These are phyloP conservation scores for Capitella teleta DNA, from an alignment of 1,140 invertebrate species.

Conservation along the genomic window DNA sequence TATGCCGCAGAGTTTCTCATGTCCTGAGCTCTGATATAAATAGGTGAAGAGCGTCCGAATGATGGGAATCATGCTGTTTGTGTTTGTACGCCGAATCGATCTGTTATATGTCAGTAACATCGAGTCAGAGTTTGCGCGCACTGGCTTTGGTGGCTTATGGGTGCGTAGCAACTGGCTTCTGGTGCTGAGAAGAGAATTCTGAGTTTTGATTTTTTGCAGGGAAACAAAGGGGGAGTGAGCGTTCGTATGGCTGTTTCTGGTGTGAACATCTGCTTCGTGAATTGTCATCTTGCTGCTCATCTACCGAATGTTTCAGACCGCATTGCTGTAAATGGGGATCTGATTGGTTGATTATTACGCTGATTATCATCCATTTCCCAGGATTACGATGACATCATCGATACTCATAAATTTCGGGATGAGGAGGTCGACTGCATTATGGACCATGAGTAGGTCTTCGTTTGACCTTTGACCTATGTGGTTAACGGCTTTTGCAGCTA, in stretches of 20 bases:
- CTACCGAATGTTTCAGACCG: no score
- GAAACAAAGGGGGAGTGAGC: conserved; percentile 87
- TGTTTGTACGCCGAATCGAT: conserved; percentile 67
- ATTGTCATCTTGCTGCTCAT: conserved; percentile 78
- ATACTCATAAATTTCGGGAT: conserved; percentile 43
- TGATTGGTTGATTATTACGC: no score
- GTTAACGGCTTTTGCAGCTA: conserved; percentile 35
- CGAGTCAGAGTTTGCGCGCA: conserved; percentile 71
- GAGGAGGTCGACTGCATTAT: conserved; percentile 60
- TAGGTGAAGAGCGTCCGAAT: conserved; percentile 20
- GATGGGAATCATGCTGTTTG: conserved; percentile 52
- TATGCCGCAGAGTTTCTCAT: no score
- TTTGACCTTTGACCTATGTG: neutral
- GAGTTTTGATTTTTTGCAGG: conserved; percentile 49
- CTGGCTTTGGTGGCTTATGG: conserved; percentile 81
- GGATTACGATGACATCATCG: conserved; percentile 71
- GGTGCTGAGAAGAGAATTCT: neutral
- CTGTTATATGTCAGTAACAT: conserved; percentile 66
- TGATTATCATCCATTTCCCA: conserved; percentile 12
- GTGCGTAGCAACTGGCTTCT: conserved; percentile 17
- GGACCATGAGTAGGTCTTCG: conserved; percentile 67
- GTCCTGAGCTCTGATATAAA: no score
- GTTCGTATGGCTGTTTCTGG: conserved; percentile 75
- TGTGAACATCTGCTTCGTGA: conserved; percentile 73
- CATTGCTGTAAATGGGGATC: no score